Evolutionary conservation across 1,140 invertebrate genomes (phyloP).

Genomic region (Atta texana): DNA sequence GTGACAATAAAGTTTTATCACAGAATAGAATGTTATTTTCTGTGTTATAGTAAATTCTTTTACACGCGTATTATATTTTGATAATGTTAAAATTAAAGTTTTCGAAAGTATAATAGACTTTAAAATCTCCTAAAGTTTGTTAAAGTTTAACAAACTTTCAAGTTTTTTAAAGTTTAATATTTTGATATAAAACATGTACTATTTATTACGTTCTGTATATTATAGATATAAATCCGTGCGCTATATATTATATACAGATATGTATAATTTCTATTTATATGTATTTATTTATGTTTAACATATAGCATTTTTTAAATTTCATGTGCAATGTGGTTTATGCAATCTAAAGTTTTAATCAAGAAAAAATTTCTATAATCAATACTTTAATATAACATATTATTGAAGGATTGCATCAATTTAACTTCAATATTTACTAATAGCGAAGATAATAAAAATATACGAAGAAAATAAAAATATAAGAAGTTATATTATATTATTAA

Average conservation of each 20-base stretch:
- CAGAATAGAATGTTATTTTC: neutral
- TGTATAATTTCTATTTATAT: neutral
- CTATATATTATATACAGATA: no score
- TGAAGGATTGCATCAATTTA: neutral
- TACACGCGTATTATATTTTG: neutral
- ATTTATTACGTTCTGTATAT: neutral
- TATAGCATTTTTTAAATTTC: neutral
- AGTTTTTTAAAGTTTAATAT: neutral
- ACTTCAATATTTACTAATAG: neutral
- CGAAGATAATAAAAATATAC: neutral
- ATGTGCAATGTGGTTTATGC: neutral
- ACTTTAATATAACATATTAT: neutral
- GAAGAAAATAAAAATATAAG: neutral
- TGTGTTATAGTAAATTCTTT: neutral
- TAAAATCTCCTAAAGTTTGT: neutral
- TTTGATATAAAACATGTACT: neutral
- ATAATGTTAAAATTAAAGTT: conserved; percentile 3
- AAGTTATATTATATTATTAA: neutral
- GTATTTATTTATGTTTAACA: neutral
- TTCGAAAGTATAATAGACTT: neutral
- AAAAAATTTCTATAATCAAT: neutral
- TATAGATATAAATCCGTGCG: neutral
- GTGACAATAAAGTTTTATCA: neutral
- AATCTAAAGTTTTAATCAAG: neutral
- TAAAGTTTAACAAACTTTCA: neutral